phyloP scores from a whole-genome alignment of 2,888 invertebrate genomes.

The Syritta pipiens region DNA sequence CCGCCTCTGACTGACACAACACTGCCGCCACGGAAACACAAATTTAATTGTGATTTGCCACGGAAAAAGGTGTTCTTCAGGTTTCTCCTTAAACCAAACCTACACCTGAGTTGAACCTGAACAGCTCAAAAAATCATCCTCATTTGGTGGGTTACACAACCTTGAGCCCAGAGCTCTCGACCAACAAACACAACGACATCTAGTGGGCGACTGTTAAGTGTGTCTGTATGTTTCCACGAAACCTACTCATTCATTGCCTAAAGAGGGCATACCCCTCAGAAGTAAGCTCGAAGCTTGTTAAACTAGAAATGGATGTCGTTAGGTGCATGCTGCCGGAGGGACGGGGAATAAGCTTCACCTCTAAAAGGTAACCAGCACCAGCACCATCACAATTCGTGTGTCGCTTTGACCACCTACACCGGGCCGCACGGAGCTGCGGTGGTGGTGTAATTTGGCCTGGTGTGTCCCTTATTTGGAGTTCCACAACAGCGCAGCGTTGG shows the following conservation, averaged over 20 bases:
- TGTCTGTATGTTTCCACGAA: constrained; percentile 10
- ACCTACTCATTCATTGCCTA: constrained; percentile 61
- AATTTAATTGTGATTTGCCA: constrained; percentile 22
- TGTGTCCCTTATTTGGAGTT: constrained; percentile 61
- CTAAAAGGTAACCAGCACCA: constrained; percentile 36
- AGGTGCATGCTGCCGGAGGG: constrained; percentile 28
- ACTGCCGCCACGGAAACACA: neutral
- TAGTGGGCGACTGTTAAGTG: constrained; percentile 8
- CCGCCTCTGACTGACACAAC: constrained; percentile 34
- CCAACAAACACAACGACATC: constrained; percentile 27
- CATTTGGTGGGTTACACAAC: constrained; percentile 51
- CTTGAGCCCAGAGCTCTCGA: constrained; percentile 47
- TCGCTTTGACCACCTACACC: constrained; percentile 56
- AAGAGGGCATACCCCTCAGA: constrained; percentile 44
- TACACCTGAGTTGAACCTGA: constrained; percentile 45
- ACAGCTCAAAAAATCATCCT: constrained; percentile 45
- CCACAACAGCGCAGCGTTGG: constrained; percentile 61
- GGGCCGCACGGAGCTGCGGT: neutral
- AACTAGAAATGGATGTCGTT: constrained; percentile 47
- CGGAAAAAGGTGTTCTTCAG: constrained; percentile 27
- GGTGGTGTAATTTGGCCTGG: constrained; percentile 49
- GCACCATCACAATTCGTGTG: constrained; percentile 7
- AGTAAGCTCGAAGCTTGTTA: constrained; percentile 32
- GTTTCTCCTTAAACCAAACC: constrained; percentile 63
- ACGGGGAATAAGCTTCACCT: constrained; percentile 49